Evolutionary conservation across 2,888 invertebrate species (phyloP), one percentile per base, ranked within the genome.

Genomic region (Luffia ferchaultella): DNA sequence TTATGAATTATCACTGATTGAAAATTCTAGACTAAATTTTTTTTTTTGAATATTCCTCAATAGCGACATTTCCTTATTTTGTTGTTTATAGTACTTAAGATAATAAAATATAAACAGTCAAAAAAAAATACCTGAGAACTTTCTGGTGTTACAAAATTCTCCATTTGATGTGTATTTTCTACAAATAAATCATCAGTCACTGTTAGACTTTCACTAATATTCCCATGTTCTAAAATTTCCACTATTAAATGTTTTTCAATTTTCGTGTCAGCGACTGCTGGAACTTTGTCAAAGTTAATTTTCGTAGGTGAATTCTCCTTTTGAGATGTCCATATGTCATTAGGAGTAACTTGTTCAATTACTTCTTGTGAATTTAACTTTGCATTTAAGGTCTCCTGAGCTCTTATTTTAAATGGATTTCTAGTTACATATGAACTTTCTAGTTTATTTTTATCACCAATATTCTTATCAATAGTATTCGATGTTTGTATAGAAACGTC

Each of bases 151-250:
- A 71, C 61, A 50, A 75, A 64, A 45, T 56, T 63, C 52, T 77
- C 76, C 56, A 71, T 56, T 0, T 75, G 73, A 65, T 72, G 77
- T 15, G 76, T 79, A 55, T 75, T 76, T 46, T 82, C 82, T 60
- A 79, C 74, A 45, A 76, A 65, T 55, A 68, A 70, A 42, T 76
- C 74, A 55, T 79, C 67, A 51, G 60, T 65, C 18, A 62, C 49
- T 52, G 61, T 0, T 68, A 68, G 59, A 70, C 73, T 1, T 60
- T 57, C 49, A 65, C 64, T 46, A 77, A 61, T 54, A 76, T 65
- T 1, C 78, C 76, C 63, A 78, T 77, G 7, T 42, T 61, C 12
- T 52, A 19, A 18, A 52, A 42, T 51, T 67, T 70, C 1, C 60
- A 48, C 12, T 16, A 15, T 1, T 74, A 68, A 58, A 69, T 73